phyloP scores from a whole-genome alignment of 2,113 vertebrate genomes.

The Galbula dea region DNA sequence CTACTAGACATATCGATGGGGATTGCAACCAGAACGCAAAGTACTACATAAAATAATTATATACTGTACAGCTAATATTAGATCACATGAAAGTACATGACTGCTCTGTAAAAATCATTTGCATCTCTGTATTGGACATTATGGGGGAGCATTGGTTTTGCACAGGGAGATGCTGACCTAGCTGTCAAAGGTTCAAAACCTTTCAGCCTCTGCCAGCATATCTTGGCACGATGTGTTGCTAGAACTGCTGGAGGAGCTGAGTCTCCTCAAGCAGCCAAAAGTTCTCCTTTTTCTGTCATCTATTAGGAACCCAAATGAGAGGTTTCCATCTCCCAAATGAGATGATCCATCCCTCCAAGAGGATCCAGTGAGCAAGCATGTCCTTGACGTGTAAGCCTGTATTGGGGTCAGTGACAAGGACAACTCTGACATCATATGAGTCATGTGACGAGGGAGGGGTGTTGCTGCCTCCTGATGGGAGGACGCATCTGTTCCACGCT shows the following conservation, averaged over 20 bases:
- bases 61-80: constrained; percentile 65
- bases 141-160: neutral
- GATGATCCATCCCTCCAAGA: neutral
- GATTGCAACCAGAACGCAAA: constrained; percentile 54
- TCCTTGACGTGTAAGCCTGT: constrained; percentile 51
- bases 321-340: neutral
- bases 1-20: constrained; percentile 65
- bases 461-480: constrained; percentile 54
- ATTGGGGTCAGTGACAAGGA: constrained; percentile 64
- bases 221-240: neutral
- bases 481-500: constrained; percentile 68
- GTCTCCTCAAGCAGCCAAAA: neutral
- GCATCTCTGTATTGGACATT: constrained; percentile 8
- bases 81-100: constrained; percentile 53
- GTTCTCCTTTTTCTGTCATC: neutral
- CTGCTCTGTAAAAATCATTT: constrained; percentile 43
- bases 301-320: neutral
- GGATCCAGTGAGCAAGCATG: neutral
- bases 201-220: neutral
- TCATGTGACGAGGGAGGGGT: constrained; percentile 66
- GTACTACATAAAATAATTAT: constrained; percentile 66
- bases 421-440: constrained; percentile 67
- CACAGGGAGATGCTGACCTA: neutral
- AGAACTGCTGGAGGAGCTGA: neutral
- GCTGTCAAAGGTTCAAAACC: neutral